Conservation (phyloP, 2,888 invertebrate genomes). For the Halictus ligatus region DNA sequence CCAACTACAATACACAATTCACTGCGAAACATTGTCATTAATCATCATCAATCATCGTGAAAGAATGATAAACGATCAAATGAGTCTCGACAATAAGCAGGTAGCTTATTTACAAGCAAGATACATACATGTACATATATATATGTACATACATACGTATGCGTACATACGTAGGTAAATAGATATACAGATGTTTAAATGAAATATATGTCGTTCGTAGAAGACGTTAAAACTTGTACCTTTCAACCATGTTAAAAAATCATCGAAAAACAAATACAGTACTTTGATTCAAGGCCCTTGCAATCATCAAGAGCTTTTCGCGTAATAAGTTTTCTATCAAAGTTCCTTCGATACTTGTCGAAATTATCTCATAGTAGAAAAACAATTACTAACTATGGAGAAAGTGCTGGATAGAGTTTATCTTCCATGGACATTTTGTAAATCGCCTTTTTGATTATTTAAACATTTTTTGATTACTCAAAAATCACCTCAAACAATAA, state of each 20-base stretch:
- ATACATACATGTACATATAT: background rate
- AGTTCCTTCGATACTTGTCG: slow-evolving; percentile 22
- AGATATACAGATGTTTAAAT: background rate
- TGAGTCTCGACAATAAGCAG: background rate
- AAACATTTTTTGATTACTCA: background rate
- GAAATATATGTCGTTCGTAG: background rate
- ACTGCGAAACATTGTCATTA: background rate
- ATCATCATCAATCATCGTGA: background rate
- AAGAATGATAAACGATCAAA: slow-evolving; percentile 1
- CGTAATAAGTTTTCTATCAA: slow-evolving; percentile 5
- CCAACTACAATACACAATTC: background rate
- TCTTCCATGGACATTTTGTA: slow-evolving; percentile 24
- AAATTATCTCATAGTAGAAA: slow-evolving; percentile 34
- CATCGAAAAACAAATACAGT: background rate
- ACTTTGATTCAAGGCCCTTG: slow-evolving; percentile 19
- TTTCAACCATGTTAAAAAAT: background rate
- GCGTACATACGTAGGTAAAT: background rate
- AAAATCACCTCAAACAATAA: background rate
- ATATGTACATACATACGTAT: background rate
- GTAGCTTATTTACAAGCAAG: slow-evolving; percentile 16
- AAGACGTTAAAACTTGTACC: background rate
- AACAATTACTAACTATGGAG: slow-evolving; percentile 10
- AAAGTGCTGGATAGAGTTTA: slow-evolving; percentile 22
- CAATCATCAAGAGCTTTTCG: slow-evolving; percentile 1
- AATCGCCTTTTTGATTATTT: background rate